Evolutionary conservation across 2,113 vertebrate genomes (phyloP).

Genomic region (Dunckerocampus dactyliophorus): DNA sequence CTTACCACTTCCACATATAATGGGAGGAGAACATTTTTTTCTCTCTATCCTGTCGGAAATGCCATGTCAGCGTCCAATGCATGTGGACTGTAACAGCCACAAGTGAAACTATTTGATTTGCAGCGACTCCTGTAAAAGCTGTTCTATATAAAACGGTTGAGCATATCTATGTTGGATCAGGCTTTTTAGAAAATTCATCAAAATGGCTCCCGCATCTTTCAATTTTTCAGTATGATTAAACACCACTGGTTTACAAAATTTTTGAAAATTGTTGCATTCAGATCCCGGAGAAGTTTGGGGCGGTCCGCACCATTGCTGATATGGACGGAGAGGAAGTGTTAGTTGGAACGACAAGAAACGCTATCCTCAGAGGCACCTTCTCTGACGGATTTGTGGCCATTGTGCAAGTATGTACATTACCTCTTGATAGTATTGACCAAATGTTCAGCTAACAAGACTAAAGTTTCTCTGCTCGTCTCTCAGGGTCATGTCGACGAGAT

Average conservation of each 20-base stretch:
- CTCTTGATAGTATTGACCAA: neutral
- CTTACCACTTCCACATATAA: too few species aligned
- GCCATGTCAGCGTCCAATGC: too few species aligned
- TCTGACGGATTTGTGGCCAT: slow-evolving; percentile 81
- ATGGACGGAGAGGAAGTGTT: slow-evolving; percentile 80
- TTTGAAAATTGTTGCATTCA: slow-evolving; percentile 31
- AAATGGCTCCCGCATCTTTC: neutral
- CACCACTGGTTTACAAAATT: neutral
- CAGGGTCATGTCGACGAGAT: slow-evolving; percentile 89
- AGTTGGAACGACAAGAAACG: slow-evolving; percentile 86
- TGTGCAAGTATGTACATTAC: slow-evolving; percentile 73
- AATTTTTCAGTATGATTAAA: neutral
- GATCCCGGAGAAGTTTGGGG: slow-evolving; percentile 85
- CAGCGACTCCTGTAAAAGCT: too few species aligned
- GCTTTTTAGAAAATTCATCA: too few species aligned
- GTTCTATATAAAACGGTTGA: too few species aligned
- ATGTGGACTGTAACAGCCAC: too few species aligned
- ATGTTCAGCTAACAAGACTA: neutral
- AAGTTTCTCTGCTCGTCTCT: neutral
- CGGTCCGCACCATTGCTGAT: slow-evolving; percentile 82
- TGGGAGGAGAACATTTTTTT: too few species aligned
- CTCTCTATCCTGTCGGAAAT: too few species aligned
- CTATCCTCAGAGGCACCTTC: slow-evolving; percentile 81
- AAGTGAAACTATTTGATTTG: too few species aligned
- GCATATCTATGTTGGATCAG: too few species aligned